Evolutionary conservation across 2,888 invertebrate species (phyloP), one percentile per base, ranked within the genome.

Genomic region (Zonitis immaculata): DNA sequence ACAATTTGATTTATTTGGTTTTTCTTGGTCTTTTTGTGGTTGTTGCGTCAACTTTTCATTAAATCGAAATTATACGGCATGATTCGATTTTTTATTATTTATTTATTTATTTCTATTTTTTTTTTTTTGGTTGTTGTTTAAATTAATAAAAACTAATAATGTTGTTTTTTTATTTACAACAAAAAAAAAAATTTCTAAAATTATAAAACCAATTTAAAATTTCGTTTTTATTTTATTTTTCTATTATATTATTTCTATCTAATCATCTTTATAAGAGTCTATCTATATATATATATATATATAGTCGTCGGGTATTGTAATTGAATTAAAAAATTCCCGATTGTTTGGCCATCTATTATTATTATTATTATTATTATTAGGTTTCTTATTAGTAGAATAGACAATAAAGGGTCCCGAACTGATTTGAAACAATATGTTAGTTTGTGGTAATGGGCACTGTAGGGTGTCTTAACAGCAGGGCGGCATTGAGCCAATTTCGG

Each of bases 371-470:
- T 68, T 70, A 68, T 66, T 64, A 64, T 66, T 66, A 60, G 68
- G 64, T 61, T 58, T 57, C 61, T 65, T 58, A 61, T 67, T 64
- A 69, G 57, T 60, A 56, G 59, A 56, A n/a, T n/a, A n/a, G n/a
- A 65, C 57, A 63, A 66, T 68, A 72, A 73, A 68, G 60, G 47
- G 63, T 51, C 63, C 73, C 73, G 74, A 68, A 59, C 59, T 62
- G 66, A 69, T 70, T 71, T 69, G 71, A 74, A 74, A 75, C 75
- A 75, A 75, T 75, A 74, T 70, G 74, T 73, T 74, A 73, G 73
- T 73, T 74, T 73, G 74, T 72, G 61, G 69, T 72, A 73, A 73
- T 70, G 67, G 67, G 60, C 66, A 57, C 68, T 58, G 60, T 63
- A 65, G 67, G 71, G 66, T 62, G 60, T 60, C 46, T 44, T n/a